Evolutionary conservation across 2,888 invertebrate genomes (phyloP), one percentile per base, ranked within the genome.

Genomic region (Lepidochrysops patricia): DNA sequence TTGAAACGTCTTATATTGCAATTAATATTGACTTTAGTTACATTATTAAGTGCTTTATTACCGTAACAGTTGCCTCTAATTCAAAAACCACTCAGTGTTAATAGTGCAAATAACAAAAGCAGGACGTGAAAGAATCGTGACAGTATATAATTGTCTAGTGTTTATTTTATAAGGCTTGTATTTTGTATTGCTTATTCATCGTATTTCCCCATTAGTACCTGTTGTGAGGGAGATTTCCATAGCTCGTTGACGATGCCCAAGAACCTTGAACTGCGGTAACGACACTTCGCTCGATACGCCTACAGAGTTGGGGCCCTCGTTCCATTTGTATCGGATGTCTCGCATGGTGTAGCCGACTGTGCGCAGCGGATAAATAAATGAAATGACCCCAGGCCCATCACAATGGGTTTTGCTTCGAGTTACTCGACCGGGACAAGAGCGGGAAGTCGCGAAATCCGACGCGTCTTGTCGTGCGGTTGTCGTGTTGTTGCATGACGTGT

Each of bases 281-380:
- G 97, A 96, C 90, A 97, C 97, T 91, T 97, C 97, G 90, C 95
- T 95, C 91, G 96, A 96, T 83, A 97, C 96, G 90, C 96, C 97
- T 89, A 98, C 97, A 87, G 97, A 96, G 92, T 96, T 95, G 83
- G 95, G 95, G 78, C 96, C 96, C 91, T 97, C 96, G 92, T 96
- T 96, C 97, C 97, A 97, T 90, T 96, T 96, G 94, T 97, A 97
- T 84, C 96, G 94, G 93, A 97, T 97, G 93, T 97, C 97, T 92
- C 96, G 93, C 96, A 97, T 97, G 91, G 97, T 97, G 94, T 97
- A 97, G 93, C 97, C 97, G 95, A 97, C 97, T 97, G 93, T 90
- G 82, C 86, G 85, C 83, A 84, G 83, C 85, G 84, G 84, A 87
- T 77, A 86, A 82, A 84, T 81, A 82, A 79, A 85, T 86, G 78